Evolutionary conservation across 1,140 invertebrate species (phyloP), one percentile per base, ranked within the genome.

Genomic region (Latrodectus geometricus): DNA sequence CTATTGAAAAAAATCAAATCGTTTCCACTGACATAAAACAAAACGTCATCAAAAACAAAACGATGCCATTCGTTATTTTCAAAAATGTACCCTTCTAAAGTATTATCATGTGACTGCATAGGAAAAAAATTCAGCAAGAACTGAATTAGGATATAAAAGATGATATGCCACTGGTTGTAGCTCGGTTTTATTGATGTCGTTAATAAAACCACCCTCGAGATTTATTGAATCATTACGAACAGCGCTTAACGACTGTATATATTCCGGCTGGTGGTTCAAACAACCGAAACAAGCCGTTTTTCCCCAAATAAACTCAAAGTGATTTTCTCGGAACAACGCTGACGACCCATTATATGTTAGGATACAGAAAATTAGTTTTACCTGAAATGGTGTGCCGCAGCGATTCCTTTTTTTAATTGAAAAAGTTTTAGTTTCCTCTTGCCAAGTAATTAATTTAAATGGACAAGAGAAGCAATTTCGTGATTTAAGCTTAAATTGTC

Each of bases 211-310:
- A 61, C 54, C 17, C 54, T 11, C 54, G 17, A 61, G 54, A 61
- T 61, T 61, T 61, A 61, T 61, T 61, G 54, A 61, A 61, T 61
- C 54, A 61, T 61, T 61, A 61, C 54, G 54, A 61, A 61, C 54
- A 14, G 17, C 17, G 54, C 17, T 61, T 61, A 61, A 61, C 54
- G 54, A 61, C 54, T 61, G 17, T 61, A 61, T 61, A 14, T 61
- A 61, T 61, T 17, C 54, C 54, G 17, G 54, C 54, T 61, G 54
- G 17, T 14, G 17, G 54, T 61, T 61, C 54, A 61, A 61, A 61
- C 17, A 61, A 61, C 54, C 54, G 17, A 61, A 61, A 61, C 54
- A 61, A 11, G 17, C 11, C 54, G 54, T 61, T 61, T 61, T 61
- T 17, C 54, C 54, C 35, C 35, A 35, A 61, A 61, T 61, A 61